Percentiles rank a stretch among this genome's conserved stretches.
Evolutionary conservation across 64 coral and sea anemone species (phyloP).

Genomic region (Stichodactyla helianthus): DNA sequence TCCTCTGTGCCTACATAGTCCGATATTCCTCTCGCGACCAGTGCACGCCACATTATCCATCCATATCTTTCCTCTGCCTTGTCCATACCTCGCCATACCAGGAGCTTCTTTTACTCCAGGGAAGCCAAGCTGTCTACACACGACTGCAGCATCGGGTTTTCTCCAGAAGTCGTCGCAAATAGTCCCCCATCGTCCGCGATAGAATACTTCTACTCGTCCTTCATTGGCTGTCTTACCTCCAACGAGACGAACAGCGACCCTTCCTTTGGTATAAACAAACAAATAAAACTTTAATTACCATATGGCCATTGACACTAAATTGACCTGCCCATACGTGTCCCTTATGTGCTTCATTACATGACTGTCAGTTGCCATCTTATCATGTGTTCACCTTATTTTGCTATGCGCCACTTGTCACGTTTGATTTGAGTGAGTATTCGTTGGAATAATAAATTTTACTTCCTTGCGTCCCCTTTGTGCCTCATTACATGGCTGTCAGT

Average conservation of each 20-base stretch:
- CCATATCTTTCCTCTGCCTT: not conserved
- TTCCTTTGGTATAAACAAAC: not conserved
- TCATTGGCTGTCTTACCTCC: not conserved
- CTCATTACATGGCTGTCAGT: not conserved
- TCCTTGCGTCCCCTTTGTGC: not conserved
- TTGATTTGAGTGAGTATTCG: too few relatives aligned
- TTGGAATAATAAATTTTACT: not conserved
- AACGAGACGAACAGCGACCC: constrained; percentile 7
- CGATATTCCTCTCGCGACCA: not conserved
- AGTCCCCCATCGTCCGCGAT: constrained; percentile 16
- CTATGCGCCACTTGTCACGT: too few relatives aligned
- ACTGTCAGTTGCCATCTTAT: too few relatives aligned
- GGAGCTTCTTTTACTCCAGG: not conserved
- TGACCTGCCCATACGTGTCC: not conserved
- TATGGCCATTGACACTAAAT: not conserved
- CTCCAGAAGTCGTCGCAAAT: constrained; percentile 28
- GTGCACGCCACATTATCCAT: not conserved
- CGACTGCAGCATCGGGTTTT: not conserved
- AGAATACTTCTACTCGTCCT: constrained; percentile 35
- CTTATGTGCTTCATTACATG: not conserved
- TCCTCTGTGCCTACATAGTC: constrained; percentile 33
- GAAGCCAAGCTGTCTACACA: constrained; percentile 27
- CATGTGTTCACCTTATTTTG: too few relatives aligned
- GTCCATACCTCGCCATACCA: not conserved
- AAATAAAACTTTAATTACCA: not conserved